phyloP scores from a whole-genome alignment of 2,113 vertebrate genomes.

The Elephantulus edwardii region DNA sequence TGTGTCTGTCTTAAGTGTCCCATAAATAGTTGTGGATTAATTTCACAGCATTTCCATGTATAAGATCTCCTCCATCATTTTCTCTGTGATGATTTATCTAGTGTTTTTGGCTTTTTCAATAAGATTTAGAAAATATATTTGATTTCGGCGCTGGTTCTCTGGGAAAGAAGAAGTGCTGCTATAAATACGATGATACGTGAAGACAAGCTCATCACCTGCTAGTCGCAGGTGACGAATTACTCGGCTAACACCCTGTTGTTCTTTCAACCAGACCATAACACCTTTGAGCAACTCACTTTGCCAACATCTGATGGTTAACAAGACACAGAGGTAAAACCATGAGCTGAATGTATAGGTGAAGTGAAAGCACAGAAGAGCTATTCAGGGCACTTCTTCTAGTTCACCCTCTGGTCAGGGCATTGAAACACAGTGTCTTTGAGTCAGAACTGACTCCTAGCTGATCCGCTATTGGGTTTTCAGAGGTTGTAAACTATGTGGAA shows the following conservation, averaged over 20 bases:
- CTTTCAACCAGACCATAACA: background rate
- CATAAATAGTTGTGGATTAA: background rate
- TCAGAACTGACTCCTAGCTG: too few species aligned
- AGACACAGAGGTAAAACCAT: rapidly evolving
- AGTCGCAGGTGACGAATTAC: background rate
- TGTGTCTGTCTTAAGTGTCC: background rate
- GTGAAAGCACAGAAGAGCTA: background rate
- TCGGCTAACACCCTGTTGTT: background rate
- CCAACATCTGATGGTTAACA: background rate
- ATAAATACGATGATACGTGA: background rate
- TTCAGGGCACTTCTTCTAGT: rapidly evolving
- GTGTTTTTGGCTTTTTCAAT: background rate
- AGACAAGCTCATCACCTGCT: background rate
- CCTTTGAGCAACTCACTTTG: background rate
- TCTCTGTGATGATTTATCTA: background rate
- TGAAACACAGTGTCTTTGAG: background rate
- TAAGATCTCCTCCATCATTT: background rate
- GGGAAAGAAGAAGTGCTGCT: background rate
- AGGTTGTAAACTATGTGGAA: too few species aligned
- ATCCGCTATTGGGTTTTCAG: too few species aligned
- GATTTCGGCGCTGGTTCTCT: background rate
- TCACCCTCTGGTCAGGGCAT: rapidly evolving
- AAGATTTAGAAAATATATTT: background rate
- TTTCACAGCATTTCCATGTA: background rate
- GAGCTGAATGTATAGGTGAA: too few species aligned